Percentiles rank a stretch among this genome's conserved stretches.
These are phyloP conservation scores for Agelaius phoeniceus DNA, from an alignment of 2,113 vertebrate species.

Conservation along the genomic window DNA sequence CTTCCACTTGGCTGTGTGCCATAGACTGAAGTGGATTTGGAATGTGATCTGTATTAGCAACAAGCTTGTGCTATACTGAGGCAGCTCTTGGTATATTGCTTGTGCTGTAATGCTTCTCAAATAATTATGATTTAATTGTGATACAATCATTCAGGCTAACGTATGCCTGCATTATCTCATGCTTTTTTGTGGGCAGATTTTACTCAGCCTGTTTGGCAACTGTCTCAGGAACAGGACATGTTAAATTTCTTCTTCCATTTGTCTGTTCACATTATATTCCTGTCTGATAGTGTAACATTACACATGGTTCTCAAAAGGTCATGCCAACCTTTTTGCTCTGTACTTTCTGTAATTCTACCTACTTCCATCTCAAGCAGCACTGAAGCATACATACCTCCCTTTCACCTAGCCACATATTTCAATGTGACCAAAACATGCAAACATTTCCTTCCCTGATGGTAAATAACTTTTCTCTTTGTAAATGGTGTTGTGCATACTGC, in stretches of 20 bases:
- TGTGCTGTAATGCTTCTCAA: background rate
- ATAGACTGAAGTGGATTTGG: background rate
- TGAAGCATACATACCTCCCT: background rate
- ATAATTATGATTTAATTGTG: background rate
- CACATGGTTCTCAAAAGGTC: background rate
- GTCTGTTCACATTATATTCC: background rate
- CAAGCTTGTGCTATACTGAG: background rate
- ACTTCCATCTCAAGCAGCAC: background rate
- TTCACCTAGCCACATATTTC: background rate
- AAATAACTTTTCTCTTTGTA: background rate
- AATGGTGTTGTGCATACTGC: background rate
- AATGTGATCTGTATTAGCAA: conserved; percentile 16
- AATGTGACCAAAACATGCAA: background rate
- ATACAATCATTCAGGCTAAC: background rate
- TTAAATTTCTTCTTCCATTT: background rate
- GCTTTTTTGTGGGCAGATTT: background rate
- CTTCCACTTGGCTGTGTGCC: background rate
- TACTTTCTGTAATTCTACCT: background rate
- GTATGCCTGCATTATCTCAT: background rate
- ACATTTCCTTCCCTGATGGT: background rate
- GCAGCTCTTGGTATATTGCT: background rate
- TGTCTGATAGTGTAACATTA: background rate
- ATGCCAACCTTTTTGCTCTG: background rate
- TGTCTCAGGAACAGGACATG: background rate
- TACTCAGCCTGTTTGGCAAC: background rate